Conservation (phyloP, 2,113 vertebrate genomes). For the Sialia sialis region DNA sequence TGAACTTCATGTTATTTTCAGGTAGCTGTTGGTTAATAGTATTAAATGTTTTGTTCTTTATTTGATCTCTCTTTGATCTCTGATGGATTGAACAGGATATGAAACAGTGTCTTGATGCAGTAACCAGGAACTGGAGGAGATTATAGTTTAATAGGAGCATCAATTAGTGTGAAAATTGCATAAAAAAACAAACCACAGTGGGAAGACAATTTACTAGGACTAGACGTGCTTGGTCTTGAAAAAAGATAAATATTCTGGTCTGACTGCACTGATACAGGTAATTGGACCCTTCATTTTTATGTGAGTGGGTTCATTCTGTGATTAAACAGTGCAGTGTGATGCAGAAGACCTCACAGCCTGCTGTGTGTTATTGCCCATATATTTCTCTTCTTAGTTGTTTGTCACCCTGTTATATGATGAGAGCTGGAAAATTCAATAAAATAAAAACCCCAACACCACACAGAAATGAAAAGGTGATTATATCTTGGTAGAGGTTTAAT, state of each 20-base stretch:
- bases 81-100: background rate
- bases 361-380: background rate
- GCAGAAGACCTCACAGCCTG: background rate
- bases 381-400: background rate
- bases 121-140: background rate
- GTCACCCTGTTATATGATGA: background rate
- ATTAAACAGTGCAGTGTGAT: background rate
- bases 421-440: background rate
- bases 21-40: background rate
- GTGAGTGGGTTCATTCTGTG: background rate
- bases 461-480: background rate
- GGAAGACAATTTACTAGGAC: background rate
- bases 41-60: constrained; percentile 7
- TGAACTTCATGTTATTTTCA: background rate
- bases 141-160: background rate
- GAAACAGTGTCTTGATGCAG: background rate
- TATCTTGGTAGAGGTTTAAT: background rate
- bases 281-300: background rate
- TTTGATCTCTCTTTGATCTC: background rate
- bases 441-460: background rate
- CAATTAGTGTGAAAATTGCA: background rate
- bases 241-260: background rate
- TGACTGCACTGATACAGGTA: background rate
- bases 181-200: background rate
- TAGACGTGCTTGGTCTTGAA: background rate